Evolutionary conservation across 2,888 invertebrate genomes (phyloP).

Genomic region (Archips xylosteana): DNA sequence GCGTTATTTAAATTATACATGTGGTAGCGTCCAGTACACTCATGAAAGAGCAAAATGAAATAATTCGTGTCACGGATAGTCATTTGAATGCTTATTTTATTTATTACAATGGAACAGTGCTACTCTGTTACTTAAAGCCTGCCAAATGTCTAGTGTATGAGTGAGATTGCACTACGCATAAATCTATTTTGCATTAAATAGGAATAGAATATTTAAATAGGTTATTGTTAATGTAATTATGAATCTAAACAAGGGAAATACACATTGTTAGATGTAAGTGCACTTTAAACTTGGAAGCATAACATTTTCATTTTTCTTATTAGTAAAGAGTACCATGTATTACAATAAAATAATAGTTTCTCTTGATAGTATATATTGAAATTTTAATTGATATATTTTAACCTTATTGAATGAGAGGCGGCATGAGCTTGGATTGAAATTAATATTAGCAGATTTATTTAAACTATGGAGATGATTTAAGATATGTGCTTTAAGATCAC

Average conservation of each 20-base stretch:
- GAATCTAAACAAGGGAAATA: slow-evolving; percentile 66
- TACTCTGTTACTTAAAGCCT: slow-evolving; percentile 55
- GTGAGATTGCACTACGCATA: slow-evolving; percentile 27
- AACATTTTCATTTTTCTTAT: slow-evolving; percentile 19
- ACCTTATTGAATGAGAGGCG: slow-evolving; percentile 17
- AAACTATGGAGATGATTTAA: slow-evolving; percentile 22
- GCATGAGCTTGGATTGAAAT: slow-evolving; percentile 20
- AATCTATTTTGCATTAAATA: slow-evolving; percentile 39
- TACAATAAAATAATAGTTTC: slow-evolving; percentile 12
- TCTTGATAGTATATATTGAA: slow-evolving; percentile 23
- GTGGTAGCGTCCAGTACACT: background rate
- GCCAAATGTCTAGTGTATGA: slow-evolving; percentile 48
- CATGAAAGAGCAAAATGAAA: slow-evolving; percentile 10
- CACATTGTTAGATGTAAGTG: slow-evolving; percentile 55
- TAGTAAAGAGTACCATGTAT: slow-evolving; percentile 5
- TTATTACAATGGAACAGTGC: slow-evolving; percentile 48
- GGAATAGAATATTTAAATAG: slow-evolving; percentile 58
- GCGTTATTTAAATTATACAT: slow-evolving; percentile 19
- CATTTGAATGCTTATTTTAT: slow-evolving; percentile 44
- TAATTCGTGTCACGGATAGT: background rate
- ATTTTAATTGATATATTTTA: slow-evolving; percentile 18
- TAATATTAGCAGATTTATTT: slow-evolving; percentile 2
- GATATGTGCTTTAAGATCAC: slow-evolving; percentile 34
- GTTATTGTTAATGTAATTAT: slow-evolving; percentile 60
- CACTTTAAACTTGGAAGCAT: slow-evolving; percentile 49